A percentile compares a stretch with the other conserved stretches of the same genome.
Conservation (phyloP, 2,888 invertebrate genomes). For the Taphrorychus bicolor region DNA sequence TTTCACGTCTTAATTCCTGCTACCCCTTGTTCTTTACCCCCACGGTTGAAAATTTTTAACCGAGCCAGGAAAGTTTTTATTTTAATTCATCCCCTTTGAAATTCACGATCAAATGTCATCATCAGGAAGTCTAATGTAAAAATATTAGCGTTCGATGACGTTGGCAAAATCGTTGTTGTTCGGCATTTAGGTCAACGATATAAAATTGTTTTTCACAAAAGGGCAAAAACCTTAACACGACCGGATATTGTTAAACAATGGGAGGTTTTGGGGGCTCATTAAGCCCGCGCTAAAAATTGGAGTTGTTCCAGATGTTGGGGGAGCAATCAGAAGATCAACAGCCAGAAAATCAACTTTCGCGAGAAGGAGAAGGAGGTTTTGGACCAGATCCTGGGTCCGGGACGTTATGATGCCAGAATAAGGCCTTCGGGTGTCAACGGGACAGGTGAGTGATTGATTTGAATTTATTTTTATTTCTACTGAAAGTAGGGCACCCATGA, state of each 20-base stretch:
- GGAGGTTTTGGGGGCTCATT: too few relatives aligned
- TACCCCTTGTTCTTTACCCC: too few relatives aligned
- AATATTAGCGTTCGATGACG: neutral
- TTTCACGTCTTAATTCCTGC: too few relatives aligned
- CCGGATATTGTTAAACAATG: conserved; percentile 1
- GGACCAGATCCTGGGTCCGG: conserved; percentile 90
- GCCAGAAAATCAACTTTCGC: conserved; percentile 86
- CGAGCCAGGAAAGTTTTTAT: neutral
- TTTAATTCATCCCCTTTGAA: neutral
- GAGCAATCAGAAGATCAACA: conserved; percentile 47
- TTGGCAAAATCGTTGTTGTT: neutral
- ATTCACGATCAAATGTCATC: neutral
- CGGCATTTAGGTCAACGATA: conserved; percentile 8
- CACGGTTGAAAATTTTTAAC: too few relatives aligned
- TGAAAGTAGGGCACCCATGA: conserved; percentile 22
- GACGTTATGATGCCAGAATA: conserved; percentile 91
- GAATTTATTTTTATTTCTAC: conserved; percentile 9
- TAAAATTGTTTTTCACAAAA: conserved; percentile 7
- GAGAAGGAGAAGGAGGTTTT: conserved; percentile 94
- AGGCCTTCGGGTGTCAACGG: conserved; percentile 93
- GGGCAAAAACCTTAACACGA: conserved; percentile 6
- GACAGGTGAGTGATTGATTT: conserved; percentile 74
- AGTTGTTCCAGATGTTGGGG: conserved; percentile 2
- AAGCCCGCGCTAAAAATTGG: too few relatives aligned
- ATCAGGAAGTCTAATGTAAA: neutral